phyloP scores from a whole-genome alignment of 2,797 vertebrate genomes.

The Ataeniobius toweri region DNA sequence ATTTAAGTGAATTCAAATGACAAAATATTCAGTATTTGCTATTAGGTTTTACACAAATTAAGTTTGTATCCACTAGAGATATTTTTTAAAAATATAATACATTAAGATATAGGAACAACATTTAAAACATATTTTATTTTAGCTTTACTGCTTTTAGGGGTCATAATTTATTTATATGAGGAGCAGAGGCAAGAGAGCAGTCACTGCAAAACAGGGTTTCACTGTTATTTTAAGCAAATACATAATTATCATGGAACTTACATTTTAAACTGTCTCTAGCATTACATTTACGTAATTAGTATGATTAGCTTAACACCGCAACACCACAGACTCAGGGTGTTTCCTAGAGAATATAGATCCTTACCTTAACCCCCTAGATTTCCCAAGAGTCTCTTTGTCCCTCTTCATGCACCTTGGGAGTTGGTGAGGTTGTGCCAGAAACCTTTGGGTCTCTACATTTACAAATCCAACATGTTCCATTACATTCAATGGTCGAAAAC shows the following conservation, averaged over 20 bases:
- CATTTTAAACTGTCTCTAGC: too few relatives aligned
- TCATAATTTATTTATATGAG: background rate
- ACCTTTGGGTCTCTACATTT: background rate
- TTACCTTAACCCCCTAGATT: background rate
- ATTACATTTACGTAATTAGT: too few relatives aligned
- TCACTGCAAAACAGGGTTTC: too few relatives aligned
- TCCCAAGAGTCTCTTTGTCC: background rate
- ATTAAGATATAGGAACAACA: too few relatives aligned
- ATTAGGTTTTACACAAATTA: background rate
- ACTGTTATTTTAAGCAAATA: too few relatives aligned
- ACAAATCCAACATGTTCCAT: background rate
- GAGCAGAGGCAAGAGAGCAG: background rate
- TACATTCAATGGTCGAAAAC: background rate
- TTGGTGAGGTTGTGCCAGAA: background rate
- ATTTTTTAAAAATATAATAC: too few relatives aligned
- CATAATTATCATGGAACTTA: too few relatives aligned
- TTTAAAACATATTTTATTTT: too few relatives aligned
- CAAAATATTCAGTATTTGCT: background rate
- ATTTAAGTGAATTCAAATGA: conserved; percentile 1
- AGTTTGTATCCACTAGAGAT: too few relatives aligned
- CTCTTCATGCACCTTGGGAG: background rate
- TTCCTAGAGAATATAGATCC: background rate
- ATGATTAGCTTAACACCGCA: background rate
- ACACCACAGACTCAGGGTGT: background rate
- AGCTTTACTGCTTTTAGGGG: background rate